phyloP scores from a whole-genome alignment of 1,140 invertebrate species.

The Calliopsis andreniformis region DNA sequence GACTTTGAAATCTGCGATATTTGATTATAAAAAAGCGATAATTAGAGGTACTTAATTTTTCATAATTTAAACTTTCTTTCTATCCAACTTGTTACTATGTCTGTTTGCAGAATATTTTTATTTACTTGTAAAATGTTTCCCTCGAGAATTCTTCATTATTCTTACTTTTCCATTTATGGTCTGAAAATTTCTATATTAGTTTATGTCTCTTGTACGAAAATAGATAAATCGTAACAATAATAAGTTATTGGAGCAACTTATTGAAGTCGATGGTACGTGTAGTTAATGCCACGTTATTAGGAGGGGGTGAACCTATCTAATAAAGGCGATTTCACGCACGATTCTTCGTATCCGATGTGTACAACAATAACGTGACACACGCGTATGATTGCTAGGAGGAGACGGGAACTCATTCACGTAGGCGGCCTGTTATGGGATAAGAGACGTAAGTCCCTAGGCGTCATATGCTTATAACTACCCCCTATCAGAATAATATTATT shows the following conservation, averaged over 20 bases:
- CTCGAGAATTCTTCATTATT: no score
- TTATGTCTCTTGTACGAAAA: no score
- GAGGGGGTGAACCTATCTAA: constrained; percentile 66
- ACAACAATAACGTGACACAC: constrained; percentile 55
- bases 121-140: no score
- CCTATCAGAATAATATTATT: constrained; percentile 78
- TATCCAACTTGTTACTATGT: no score
- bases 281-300: constrained; percentile 65
- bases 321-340: constrained; percentile 79
- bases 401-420: constrained; percentile 51
- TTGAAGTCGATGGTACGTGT: constrained; percentile 57
- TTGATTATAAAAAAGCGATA: no score
- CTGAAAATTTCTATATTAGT: no score
- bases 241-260: constrained; percentile 47
- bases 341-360: constrained; percentile 68
- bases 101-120: no score
- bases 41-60: no score
- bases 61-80: background rate
- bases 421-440: constrained; percentile 72
- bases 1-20: no score
- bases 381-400: constrained; percentile 15
- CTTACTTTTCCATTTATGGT: no score
- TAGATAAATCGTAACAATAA: background rate
- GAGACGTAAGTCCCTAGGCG: constrained; percentile 73
- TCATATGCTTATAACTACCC: constrained; percentile 79